These are phyloP conservation scores for Megaustenia siamemsis DNA, from an alignment of 2,888 invertebrate genomes.

Conservation along the genomic window DNA sequence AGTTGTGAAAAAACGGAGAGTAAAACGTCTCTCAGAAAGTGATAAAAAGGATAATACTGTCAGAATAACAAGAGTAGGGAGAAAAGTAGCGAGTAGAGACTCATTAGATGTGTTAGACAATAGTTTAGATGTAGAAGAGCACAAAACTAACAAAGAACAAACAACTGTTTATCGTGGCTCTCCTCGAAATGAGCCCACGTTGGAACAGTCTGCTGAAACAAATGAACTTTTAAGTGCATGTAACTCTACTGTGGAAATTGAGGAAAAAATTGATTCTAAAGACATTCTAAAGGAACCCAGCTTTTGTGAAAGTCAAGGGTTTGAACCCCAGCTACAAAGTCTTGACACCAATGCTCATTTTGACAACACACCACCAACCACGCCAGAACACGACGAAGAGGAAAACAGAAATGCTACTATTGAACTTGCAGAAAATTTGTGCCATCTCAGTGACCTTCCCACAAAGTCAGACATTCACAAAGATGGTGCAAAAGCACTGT, in stretches of 20 bases:
- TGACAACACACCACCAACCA: conserved; percentile 90
- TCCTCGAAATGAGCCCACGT: not conserved
- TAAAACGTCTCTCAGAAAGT: conserved; percentile 48
- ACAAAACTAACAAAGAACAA: not conserved
- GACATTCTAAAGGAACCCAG: conserved; percentile 11
- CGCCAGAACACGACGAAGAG: conserved; percentile 85
- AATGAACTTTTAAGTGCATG: not conserved
- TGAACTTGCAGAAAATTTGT: conserved; percentile 43
- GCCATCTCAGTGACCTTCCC: conserved; percentile 30
- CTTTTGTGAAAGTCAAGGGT: conserved; percentile 46
- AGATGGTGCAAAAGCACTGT: conserved; percentile 47
- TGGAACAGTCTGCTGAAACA: not conserved
- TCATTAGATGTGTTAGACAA: conserved; percentile 14
- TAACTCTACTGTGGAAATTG: not conserved
- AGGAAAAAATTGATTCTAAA: not conserved
- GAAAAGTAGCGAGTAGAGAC: conserved; percentile 29
- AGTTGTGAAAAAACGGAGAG: conserved; percentile 20
- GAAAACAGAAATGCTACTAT: conserved; percentile 53
- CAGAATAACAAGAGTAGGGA: conserved; percentile 18
- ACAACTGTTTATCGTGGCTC: too few species aligned
- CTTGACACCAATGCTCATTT: conserved; percentile 61
- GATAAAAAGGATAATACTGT: conserved; percentile 41
- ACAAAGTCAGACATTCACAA: conserved; percentile 50
- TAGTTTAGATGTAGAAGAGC: not conserved
- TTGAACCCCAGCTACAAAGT: conserved; percentile 47